A percentile compares a stretch with the other conserved stretches of the same genome.
These are phyloP conservation scores for Troglohyphantes excavatus DNA, from an alignment of 2,888 invertebrate species.

Conservation along the genomic window DNA sequence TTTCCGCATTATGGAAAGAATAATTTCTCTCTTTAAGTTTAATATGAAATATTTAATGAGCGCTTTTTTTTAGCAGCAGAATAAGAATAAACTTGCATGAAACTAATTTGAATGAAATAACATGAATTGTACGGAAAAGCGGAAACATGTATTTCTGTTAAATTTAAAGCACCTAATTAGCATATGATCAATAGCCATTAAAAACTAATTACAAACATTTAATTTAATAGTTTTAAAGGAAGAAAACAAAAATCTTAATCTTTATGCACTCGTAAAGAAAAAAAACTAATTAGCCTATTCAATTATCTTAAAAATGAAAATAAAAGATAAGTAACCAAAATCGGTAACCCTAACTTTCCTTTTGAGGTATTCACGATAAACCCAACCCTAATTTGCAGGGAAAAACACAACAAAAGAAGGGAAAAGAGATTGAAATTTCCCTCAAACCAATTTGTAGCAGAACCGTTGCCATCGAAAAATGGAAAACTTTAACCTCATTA, in stretches of 20 bases:
- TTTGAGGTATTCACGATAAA: constrained; percentile 36
- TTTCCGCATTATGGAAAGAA: too few species aligned
- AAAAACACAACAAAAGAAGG: background rate
- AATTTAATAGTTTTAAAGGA: background rate
- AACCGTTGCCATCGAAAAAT: constrained; percentile 54
- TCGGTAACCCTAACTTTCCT: constrained; percentile 13
- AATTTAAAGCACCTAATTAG: background rate
- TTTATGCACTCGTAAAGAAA: background rate
- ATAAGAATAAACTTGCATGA: too few species aligned
- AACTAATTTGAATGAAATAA: too few species aligned
- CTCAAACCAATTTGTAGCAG: constrained; percentile 43
- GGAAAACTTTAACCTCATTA: constrained; percentile 74
- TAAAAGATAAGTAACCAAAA: background rate
- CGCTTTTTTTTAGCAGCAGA: too few species aligned
- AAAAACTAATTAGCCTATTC: background rate
- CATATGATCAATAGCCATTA: background rate
- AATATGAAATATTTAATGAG: too few species aligned
- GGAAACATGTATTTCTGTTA: background rate
- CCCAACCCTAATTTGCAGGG: background rate
- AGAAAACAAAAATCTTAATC: background rate
- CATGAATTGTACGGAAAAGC: too few species aligned
- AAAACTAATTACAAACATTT: background rate
- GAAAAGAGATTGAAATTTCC: constrained; percentile 46
- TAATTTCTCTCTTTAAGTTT: too few species aligned
- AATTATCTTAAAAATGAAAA: background rate